A percentile compares a stretch with the other conserved stretches of the same genome.
Conservation (phyloP, 1,140 invertebrate genomes). For the Zophobas atratus region DNA sequence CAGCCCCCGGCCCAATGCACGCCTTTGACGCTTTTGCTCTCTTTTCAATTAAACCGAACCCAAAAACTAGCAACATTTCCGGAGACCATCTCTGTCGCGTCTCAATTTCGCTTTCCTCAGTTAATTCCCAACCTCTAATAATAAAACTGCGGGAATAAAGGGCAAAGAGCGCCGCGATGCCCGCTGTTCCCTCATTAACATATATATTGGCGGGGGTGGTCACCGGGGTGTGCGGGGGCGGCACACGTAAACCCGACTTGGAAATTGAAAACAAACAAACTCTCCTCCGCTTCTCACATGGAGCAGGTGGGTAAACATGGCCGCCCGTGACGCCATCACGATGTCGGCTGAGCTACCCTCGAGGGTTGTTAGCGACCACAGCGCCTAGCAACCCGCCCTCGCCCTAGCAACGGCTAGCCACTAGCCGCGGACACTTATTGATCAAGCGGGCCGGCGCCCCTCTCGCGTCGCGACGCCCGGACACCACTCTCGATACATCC, state of each 20-base stretch:
- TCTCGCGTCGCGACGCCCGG: constrained; percentile 57
- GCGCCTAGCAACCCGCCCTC: constrained; percentile 69
- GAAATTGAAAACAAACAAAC: constrained; percentile 69
- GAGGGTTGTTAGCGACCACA: constrained; percentile 70
- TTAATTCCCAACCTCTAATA: too few species aligned
- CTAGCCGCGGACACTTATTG: constrained; percentile 70
- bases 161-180: not conserved
- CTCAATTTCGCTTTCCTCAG: not conserved
- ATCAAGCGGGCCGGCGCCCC: constrained; percentile 60
- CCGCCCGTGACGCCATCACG: constrained; percentile 67
- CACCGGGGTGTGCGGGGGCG: constrained; percentile 48
- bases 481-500: constrained; percentile 62
- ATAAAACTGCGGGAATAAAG: constrained; percentile 2
- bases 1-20: not conserved
- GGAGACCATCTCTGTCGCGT: not conserved
- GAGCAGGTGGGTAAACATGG: constrained; percentile 68
- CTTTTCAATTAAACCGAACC: too few species aligned
- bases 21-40: too few species aligned
- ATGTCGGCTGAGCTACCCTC: constrained; percentile 64
- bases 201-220: constrained; percentile 47
- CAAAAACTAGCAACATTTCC: not conserved
- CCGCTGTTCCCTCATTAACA: constrained; percentile 48
- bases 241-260: constrained; percentile 60
- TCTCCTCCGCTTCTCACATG: constrained; percentile 56
- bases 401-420: constrained; percentile 70